Base-by-base conservation (phyloP, 2,113 vertebrate genomes). In the Martes martes region DNA sequence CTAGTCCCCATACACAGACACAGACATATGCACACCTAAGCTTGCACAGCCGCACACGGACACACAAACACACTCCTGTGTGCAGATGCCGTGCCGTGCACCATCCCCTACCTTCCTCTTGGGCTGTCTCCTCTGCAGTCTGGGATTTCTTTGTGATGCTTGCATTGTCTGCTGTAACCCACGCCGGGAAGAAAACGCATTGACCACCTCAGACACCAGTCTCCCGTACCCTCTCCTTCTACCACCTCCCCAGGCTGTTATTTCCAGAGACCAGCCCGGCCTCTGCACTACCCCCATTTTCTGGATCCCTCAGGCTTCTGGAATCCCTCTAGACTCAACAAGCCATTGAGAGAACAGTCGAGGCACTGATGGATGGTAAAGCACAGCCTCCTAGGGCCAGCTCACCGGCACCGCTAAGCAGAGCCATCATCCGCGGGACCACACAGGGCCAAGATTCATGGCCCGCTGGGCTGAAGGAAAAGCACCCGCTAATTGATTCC, bases 11-110 rank as follows among this genome's bases (percentile, higher is more conserved):
- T 26, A 0, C 6, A 28, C 10, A 65, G 6, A 31, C 1, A 33
- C 0, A 7, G 11, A 11, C 52, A 28, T 2, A 0, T 15, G 11
- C 42, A 33, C 8, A 21, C 4, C 1, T 31, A 50, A 4, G 8
- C 39, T 26, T 39, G n/a, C 11, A 76, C 13, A 24, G 59, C 63
- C 6, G 0, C 31, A 59, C 0, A 0, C 7, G 19, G 26, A 42
- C 15, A 16, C 26, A 9, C 52, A 47, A 31, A 28, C 24, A 57
- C 74, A 10, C 23, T 63, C 23, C 33, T 59, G 21, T 26, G 2
- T 61, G 26, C 33, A 19, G 1, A 2, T 4, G 19, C 31, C n/a
- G 9, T 0, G 1, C 13, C 86, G 4, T 13, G 42, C 26, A 24
- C 42, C 52, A 28, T 13, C 26, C 57, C n/a, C 23, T 31, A 39